phyloP scores from a whole-genome alignment of 2,888 invertebrate genomes.

The Lasioglossum figueresi region DNA sequence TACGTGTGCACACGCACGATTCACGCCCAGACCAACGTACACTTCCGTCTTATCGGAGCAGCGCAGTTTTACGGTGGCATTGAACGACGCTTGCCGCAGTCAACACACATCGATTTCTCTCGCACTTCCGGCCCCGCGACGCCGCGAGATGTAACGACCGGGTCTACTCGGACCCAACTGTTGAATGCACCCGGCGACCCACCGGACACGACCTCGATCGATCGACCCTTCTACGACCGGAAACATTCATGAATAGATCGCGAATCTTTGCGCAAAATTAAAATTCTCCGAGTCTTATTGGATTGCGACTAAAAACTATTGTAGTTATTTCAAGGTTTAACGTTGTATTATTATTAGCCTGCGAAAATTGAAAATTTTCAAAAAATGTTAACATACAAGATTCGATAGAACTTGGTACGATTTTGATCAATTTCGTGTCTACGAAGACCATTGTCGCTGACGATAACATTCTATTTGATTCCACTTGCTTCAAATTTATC shows the following conservation, averaged over 20 bases:
- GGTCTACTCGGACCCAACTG: not conserved
- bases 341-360: too few relatives aligned
- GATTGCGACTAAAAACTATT: too few relatives aligned
- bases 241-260: not conserved
- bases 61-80: conserved; percentile 8
- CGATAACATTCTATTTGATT: too few relatives aligned
- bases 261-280: too few relatives aligned
- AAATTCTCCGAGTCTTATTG: too few relatives aligned
- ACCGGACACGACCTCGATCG: not conserved
- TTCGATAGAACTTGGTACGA: too few relatives aligned
- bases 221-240: not conserved
- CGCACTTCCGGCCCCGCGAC: not conserved
- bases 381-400: too few relatives aligned
- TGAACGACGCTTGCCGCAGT: not conserved
- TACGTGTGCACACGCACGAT: not conserved
- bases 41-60: not conserved
- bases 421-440: too few relatives aligned
- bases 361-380: too few relatives aligned
- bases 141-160: not conserved
- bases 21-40: not conserved
- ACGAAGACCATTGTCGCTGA: too few relatives aligned
- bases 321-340: too few relatives aligned
- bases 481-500: too few relatives aligned
- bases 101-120: not conserved
- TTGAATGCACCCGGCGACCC: not conserved